phyloP scores from a whole-genome alignment of 1,140 invertebrate species.

The Aphidius gifuensis region DNA sequence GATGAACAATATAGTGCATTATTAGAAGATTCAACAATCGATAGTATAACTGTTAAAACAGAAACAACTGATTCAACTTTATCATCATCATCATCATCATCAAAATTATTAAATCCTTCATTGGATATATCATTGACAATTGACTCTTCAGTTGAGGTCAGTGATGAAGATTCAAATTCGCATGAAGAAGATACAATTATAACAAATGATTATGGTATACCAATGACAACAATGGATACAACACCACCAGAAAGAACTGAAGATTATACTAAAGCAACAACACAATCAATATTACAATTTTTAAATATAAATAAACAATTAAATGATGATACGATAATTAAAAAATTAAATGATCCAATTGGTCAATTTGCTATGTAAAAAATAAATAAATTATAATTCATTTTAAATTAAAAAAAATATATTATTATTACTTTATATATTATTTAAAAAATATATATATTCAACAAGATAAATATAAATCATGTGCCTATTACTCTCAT shows the following conservation, averaged over 20 bases:
- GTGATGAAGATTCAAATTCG: slow-evolving; percentile 19
- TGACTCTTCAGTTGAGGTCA: slow-evolving; percentile 21
- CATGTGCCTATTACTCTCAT: too few relatives aligned
- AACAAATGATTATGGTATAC: slow-evolving; percentile 20
- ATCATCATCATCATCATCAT: slow-evolving; percentile 5
- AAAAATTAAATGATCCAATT: not conserved
- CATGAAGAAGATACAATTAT: slow-evolving; percentile 14
- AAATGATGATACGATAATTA: slow-evolving; percentile 24
- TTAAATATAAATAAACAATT: slow-evolving; percentile 26
- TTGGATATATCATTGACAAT: not conserved
- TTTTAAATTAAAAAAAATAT: too few relatives aligned
- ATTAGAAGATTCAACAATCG: not conserved
- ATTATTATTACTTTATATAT: too few relatives aligned
- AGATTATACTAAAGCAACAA: slow-evolving; percentile 36
- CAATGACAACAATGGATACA: slow-evolving; percentile 35
- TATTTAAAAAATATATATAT: too few relatives aligned
- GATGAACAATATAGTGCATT: too few relatives aligned
- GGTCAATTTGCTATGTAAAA: slow-evolving; percentile 36
- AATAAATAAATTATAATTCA: not conserved
- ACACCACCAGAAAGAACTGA: slow-evolving; percentile 37
- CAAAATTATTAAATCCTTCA: slow-evolving; percentile 13
- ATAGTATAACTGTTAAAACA: not conserved
- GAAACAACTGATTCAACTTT: slow-evolving; percentile 6
- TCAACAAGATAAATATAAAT: too few relatives aligned
- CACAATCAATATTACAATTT: slow-evolving; percentile 32